phyloP scores from a whole-genome alignment of 2,888 invertebrate species.

The Nemotelus nigrinus region DNA sequence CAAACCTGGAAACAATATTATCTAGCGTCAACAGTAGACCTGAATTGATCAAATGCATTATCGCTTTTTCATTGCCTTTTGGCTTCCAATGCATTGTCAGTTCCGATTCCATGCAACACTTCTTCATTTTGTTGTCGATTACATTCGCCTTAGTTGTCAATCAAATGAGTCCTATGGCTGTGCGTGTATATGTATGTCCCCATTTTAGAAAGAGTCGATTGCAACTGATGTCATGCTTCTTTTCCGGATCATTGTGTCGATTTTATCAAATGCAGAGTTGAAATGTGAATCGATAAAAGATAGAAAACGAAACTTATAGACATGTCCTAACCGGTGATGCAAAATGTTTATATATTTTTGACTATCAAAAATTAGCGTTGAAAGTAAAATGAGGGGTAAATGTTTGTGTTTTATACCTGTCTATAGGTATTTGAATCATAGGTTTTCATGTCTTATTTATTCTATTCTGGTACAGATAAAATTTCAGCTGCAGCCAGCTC shows the following conservation, averaged over 20 bases:
- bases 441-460: too few species aligned
- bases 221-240: conserved; percentile 32
- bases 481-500: too few species aligned
- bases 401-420: too few species aligned
- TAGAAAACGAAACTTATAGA: too few species aligned
- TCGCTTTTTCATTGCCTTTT: neutral
- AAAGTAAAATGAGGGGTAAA: too few species aligned
- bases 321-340: too few species aligned
- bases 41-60: conserved; percentile 31
- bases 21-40: neutral
- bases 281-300: too few species aligned
- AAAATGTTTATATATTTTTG: too few species aligned
- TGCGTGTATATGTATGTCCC: conserved; percentile 27
- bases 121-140: conserved; percentile 37
- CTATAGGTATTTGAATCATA: too few species aligned
- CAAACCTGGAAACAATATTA: conserved; percentile 19
- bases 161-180: conserved; percentile 19
- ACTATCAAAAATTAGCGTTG: too few species aligned
- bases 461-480: too few species aligned
- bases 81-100: neutral
- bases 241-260: neutral
- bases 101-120: conserved; percentile 9
- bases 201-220: conserved; percentile 19
- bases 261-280: too few species aligned
- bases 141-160: conserved; percentile 11